Evolutionary conservation across 2,113 vertebrate genomes (phyloP), one percentile per base, ranked within the genome.

Genomic region (Ictalurus punctatus): DNA sequence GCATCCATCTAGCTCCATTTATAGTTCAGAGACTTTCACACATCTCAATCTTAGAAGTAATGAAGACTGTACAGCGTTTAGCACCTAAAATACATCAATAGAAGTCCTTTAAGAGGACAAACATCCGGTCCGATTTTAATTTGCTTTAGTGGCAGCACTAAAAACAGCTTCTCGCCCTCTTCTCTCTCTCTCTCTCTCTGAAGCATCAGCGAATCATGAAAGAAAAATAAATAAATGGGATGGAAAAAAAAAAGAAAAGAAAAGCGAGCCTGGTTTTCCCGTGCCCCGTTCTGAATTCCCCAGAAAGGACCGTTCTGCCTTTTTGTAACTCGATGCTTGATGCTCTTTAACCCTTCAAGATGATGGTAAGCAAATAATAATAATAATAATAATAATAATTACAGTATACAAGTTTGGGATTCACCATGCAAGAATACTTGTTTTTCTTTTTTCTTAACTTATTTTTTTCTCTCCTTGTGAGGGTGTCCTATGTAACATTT

Each of bases 361-460:
- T 96, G 96, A 98, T 95, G 94, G 97, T 92, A 98, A 97, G 97
- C 97, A 97, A 97, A 97, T 56, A 82, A 56, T 30, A 56, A 54
- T 17, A 97, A 97, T 30, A 56, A 54, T 17, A 97, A 97, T 59
- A 69, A 65, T 63, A 69, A 87, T 84, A 76, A 74, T 97, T 92
- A 98, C 97, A 98, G 97, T 98, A 97, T 98, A 98, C 97, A 98
- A 97, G 90, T 93, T 97, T 94, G 97, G 96, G 97, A 97, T 97
- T 98, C 96, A 99, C 97, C 98, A 99, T 99, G 98, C 98, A 99
- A 98, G 97, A 98, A 98, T 99, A 98, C 97, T 97, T 97, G 96
- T 90, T 93, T 89, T 92, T 94, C 91, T 84, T 87, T 87, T 87
- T 81, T 63, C 81, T 83, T 83, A 83, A 83, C 81, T 83, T 83